Evolutionary conservation across 2,888 invertebrate species (phyloP), one percentile per base, ranked within the genome.

Genomic region (Drosophila pseudotalamancana): DNA sequence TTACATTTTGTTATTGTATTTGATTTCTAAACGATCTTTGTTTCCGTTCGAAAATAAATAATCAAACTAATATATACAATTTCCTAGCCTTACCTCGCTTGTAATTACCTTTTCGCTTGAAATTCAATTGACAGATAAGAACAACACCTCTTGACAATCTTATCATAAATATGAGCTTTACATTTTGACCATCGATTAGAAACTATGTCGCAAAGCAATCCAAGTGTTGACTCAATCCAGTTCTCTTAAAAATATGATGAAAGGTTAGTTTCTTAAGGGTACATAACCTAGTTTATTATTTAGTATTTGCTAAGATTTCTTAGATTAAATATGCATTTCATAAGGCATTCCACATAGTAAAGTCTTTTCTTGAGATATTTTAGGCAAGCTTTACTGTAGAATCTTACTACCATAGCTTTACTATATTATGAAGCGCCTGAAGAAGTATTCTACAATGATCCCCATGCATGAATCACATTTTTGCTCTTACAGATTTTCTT

Each of bases 21-120:
- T 42, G 27, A 11, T 27, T 42, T 27, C 25, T 16, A 25, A 43
- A 21, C 14, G 6, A 8, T 21, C 16, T 6, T 40, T 57, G 42
- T 45, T 63, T 34, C 0, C 9, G 6, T 25, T 9, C 1, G 8
- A 11, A 25, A 25, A 29, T n/a, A 40, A 32, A 4, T 12, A 25
- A 31, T 46, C 29, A 42, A 14, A 9, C 40, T 5, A 5, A 23
- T 32, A 6, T 39, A 29, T 46, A 40, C 25, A 16, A 16, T 32
- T 23, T 42, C 6, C 43, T 5, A 8, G 25, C 9, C n/a, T 1
- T 48, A 12, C 9, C 12, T 6, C 18, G n/a, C 35, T 29, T 23
- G 14, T 39, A 57, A 79, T 83, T 83, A 61, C 77, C 39, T 27
- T 35, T 72, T 67, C 64, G 18, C 9, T 23, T 42, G 80, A 65